A percentile compares a stretch with the other conserved stretches of the same genome.
Evolutionary conservation across 2,113 vertebrate species (phyloP).

Genomic region (Rhipidura dahli): DNA sequence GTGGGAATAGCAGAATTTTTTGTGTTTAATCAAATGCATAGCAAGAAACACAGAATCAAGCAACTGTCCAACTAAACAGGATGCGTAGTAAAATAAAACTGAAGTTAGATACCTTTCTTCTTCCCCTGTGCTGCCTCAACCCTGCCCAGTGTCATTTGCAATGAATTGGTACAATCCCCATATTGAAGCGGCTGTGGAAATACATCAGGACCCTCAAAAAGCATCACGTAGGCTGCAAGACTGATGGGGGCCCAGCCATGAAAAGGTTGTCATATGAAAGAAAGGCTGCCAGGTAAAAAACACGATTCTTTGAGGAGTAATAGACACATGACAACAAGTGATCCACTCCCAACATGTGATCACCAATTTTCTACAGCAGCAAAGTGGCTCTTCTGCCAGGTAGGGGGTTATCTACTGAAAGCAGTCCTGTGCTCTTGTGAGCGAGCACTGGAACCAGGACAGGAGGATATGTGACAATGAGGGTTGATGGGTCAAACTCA

Average conservation of each 20-base stretch:
- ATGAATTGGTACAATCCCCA: background rate
- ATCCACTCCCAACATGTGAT: rapidly evolving
- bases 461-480: background rate
- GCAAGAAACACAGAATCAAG: background rate
- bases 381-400: background rate
- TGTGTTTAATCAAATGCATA: background rate
- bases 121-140: background rate
- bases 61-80: background rate
- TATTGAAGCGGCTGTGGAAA: background rate
- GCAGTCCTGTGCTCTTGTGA: background rate
- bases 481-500: too few species aligned
- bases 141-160: background rate
- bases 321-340: background rate
- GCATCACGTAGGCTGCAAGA: background rate
- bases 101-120: background rate
- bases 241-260: background rate
- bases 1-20: background rate
- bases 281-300: background rate
- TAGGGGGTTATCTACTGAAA: background rate
- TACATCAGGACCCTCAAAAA: background rate
- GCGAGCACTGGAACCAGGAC: background rate
- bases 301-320: background rate
- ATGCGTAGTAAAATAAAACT: background rate
- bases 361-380: background rate
- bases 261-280: background rate